Evolutionary conservation across 2,113 vertebrate genomes (phyloP).

Genomic region (Myiopsitta monachus): DNA sequence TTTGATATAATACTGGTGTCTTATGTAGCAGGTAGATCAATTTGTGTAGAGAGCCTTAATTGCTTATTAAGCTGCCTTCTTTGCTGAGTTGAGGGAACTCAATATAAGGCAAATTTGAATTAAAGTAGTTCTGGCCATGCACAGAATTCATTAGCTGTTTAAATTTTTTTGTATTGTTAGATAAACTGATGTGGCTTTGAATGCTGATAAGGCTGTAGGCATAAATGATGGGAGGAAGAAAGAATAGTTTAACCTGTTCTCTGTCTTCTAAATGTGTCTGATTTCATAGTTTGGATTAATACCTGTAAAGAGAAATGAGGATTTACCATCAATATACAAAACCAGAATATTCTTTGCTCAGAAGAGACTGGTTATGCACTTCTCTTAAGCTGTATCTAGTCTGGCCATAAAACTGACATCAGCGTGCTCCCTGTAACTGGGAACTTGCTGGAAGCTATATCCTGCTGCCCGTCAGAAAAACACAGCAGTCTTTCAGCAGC

Average conservation of each 20-base stretch:
- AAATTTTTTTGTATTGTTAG: neutral
- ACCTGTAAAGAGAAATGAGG: neutral
- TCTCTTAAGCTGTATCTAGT: neutral
- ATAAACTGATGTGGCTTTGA: neutral
- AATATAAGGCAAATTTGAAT: conserved; percentile 9
- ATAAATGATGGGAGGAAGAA: neutral
- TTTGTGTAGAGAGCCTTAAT: neutral
- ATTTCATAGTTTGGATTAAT: neutral
- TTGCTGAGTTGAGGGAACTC: neutral
- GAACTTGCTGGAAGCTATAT: neutral
- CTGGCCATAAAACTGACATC: neutral
- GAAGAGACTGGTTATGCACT: neutral
- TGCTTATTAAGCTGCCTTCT: neutral
- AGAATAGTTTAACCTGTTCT: neutral
- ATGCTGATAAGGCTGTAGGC: neutral
- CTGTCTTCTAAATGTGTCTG: neutral
- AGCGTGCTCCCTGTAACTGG: neutral
- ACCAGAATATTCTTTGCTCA: rapidly evolving
- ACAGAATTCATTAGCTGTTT: conserved; percentile 32
- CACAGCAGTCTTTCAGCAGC: neutral
- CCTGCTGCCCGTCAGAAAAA: neutral
- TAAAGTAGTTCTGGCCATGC: neutral
- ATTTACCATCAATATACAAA: neutral
- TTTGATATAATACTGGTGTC: neutral
- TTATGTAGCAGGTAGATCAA: neutral